Evolutionary conservation across 2,797 vertebrate genomes (phyloP).

Genomic region (Denticeps clupeoides): DNA sequence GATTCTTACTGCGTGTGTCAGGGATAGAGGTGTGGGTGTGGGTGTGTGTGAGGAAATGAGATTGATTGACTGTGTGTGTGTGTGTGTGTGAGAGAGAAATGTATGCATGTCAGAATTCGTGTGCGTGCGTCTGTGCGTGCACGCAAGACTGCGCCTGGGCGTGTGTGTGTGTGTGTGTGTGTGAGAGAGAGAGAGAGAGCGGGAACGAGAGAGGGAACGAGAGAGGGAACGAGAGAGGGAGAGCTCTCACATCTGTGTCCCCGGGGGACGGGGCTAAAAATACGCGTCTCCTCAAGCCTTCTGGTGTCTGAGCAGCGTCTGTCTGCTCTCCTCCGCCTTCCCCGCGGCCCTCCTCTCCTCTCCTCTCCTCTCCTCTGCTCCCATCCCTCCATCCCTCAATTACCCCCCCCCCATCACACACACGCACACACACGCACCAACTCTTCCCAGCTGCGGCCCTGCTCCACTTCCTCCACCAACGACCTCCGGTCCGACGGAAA

Average conservation of each 20-base stretch:
- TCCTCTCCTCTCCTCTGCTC: conserved; percentile 47
- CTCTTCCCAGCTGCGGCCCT: conserved; percentile 65
- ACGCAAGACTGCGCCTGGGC: too few relatives aligned
- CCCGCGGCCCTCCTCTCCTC: conserved; percentile 46
- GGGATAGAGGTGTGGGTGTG: background rate
- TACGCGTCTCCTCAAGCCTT: conserved; percentile 73
- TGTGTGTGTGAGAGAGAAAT: too few relatives aligned
- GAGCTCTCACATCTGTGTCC: conserved; percentile 69
- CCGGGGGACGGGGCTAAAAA: conserved; percentile 71
- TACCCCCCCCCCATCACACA: conserved; percentile 41
- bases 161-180: too few relatives aligned
- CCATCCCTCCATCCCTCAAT: conserved; percentile 62
- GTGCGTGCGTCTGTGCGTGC: too few relatives aligned
- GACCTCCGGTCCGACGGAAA: conserved; percentile 58
- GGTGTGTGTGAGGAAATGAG: too few relatives aligned
- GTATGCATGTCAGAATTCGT: too few relatives aligned
- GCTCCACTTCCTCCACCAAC: conserved; percentile 55
- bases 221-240: conserved; percentile 25
- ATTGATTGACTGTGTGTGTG: too few relatives aligned
- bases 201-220: conserved; percentile 36
- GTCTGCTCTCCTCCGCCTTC: conserved; percentile 63
- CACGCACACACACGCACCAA: conserved; percentile 40
- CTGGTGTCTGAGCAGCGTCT: conserved; percentile 76
- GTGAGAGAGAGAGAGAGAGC: conserved; percentile 32
- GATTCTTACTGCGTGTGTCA: conserved; percentile 11